Base-by-base conservation (phyloP, 2,888 invertebrate genomes). In the Antitype chi region DNA sequence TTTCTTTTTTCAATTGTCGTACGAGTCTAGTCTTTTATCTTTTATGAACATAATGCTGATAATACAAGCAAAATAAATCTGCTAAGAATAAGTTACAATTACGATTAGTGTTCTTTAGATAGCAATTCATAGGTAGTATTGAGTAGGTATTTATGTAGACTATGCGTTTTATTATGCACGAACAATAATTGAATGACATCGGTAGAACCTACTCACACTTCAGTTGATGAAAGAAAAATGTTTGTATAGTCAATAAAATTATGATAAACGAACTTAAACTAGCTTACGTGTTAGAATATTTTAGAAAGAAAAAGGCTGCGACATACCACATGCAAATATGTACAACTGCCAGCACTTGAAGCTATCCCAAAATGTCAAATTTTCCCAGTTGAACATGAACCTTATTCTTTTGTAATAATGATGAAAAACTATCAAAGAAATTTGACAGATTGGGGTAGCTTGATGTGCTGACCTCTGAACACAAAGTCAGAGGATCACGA, bases 141-240 rank as follows among this genome's bases (percentile, higher is more conserved):
- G 43, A 49, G 53, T 73, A 25, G 53, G 23, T 23, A 53, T n/a
- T 55, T n/a, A 55, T 13, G 7, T 55, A 38, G 23, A 72, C 25
- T 53, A 47, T 25, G 23, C 17, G 59, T 78, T 32, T n/a, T 78
- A 78, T n/a, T 78, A 78, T 38, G 53, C 78, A 73, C 73, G 78
- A 78, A 73, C 15, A 72, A 78, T 73, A 78, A 78, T 78, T 73
- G 73, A 60, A 60, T 73, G 25, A 53, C 32, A 78, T 53, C n/a
- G 32, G 11, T 32, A 52, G 23, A 28, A 59, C 43, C 20, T 69
- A 53, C 28, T 47, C 53, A 57, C 28, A 52, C 4, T 57, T 17
- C 20, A 25, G 60, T 32, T 32, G 17, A 47, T 23, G 20, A 49
- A 49, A n/a, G 23, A 76, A 59, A 59, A 78, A 66, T 17, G 2